Percentiles rank a stretch among this genome's conserved stretches.
Evolutionary conservation across 2,797 vertebrate species (phyloP).

Genomic region (Cephalopachus bancanus): DNA sequence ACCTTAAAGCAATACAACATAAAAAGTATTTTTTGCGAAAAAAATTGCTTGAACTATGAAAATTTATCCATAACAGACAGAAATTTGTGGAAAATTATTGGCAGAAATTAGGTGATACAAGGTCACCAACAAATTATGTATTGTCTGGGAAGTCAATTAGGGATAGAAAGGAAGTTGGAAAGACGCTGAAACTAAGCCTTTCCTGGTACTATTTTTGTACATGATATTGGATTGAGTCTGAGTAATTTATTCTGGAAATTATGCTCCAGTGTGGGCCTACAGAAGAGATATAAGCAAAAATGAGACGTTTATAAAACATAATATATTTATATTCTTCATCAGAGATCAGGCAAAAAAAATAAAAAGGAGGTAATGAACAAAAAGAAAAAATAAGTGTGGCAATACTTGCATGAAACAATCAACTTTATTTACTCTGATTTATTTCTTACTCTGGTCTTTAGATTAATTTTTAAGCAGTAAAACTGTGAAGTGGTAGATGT

Average conservation of each 20-base stretch:
- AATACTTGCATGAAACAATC: background rate
- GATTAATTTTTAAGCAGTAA: background rate
- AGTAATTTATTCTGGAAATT: background rate
- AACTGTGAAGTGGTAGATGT: background rate
- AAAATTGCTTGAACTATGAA: background rate
- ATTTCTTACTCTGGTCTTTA: background rate
- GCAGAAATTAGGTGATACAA: background rate
- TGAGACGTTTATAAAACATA: background rate
- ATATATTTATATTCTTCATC: background rate
- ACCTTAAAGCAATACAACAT: background rate
- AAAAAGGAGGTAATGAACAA: background rate
- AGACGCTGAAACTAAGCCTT: background rate
- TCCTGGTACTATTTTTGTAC: conserved; percentile 4
- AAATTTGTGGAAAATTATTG: background rate
- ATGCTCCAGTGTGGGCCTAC: background rate
- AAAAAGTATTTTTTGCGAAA: conserved; percentile 3
- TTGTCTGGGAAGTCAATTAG: background rate
- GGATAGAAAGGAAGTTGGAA: background rate
- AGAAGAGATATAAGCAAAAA: background rate
- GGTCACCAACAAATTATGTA: background rate
- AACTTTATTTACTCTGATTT: conserved; percentile 13
- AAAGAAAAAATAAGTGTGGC: background rate
- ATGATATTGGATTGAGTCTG: background rate
- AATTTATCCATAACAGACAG: background rate
- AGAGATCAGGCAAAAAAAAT: background rate